Conservation (phyloP, 2,888 invertebrate species). For the Gastracanthus pulcherrimus region DNA sequence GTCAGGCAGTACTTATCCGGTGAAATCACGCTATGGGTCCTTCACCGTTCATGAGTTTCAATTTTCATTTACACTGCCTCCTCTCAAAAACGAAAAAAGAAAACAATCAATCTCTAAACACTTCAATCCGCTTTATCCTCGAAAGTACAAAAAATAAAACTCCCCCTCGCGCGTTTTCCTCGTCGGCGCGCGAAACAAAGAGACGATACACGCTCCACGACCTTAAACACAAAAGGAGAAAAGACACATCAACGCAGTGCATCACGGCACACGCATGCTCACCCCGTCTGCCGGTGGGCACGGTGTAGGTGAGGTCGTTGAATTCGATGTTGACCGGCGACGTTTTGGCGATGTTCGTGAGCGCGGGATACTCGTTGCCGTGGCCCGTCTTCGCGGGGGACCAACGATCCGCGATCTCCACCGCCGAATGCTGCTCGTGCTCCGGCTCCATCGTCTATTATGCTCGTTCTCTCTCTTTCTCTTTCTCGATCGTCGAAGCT, state of each 20-base stretch:
- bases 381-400: not conserved
- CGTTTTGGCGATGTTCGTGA: slow-evolving; percentile 80
- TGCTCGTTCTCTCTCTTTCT: not conserved
- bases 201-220: not conserved
- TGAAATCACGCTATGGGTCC: no score
- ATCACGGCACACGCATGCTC: slow-evolving; percentile 26
- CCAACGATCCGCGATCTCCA: not conserved
- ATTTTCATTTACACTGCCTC: no score
- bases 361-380: not conserved
- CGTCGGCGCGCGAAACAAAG: not conserved
- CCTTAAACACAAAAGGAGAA: no score
- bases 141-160: no score
- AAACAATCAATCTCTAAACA: no score
- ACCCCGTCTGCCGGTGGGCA: slow-evolving; percentile 85
- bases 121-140: not conserved
- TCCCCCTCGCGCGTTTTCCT: no score
- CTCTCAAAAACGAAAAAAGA: no score
- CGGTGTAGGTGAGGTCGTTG: slow-evolving; percentile 88
- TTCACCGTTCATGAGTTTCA: no score
- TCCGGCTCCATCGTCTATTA: not conserved
- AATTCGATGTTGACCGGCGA: slow-evolving; percentile 91
- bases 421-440: not conserved
- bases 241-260: no score
- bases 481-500: no score
- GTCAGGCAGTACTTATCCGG: no score